Evolutionary conservation across 2,113 vertebrate species (phyloP), one percentile per base, ranked within the genome.

Genomic region (Anguilla rostrata): DNA sequence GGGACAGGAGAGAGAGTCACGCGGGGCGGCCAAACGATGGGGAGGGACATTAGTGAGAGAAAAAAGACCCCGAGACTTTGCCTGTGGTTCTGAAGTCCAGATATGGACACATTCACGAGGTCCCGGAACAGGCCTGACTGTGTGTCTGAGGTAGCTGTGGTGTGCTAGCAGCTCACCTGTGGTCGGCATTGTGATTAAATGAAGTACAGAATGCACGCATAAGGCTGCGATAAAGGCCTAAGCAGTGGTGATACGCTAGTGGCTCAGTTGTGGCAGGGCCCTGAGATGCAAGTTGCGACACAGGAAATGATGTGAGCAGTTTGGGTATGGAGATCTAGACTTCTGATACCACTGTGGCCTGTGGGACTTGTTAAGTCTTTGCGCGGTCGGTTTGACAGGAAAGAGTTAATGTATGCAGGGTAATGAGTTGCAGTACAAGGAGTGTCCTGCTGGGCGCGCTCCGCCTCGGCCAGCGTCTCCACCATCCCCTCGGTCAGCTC

Each of bases 401-500:
- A 46, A 6, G 5, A 2, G 53, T 1, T 8, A 81, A 26, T 22
- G 11, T 56, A 78, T 43, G 5, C 43, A 8, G 43, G 4, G 43
- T 46, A 46, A 46, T 11, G 1, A 1, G 56, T 5, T 86, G 85
- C 6, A 66, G 81, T 95, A 96, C 96, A 93, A 5, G 92, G 90
- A 85, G 92, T 40, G 6, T 93, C 94, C 90, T 91, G 91, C 78
- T 96, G 94, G 81, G 85, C 29, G 89, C 90, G 92, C 93, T 96
- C 95, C 2, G 95, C 95, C 81, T 93, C 93, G 84, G 90, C 87
- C 79, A 97, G 85, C 2, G 94, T 95, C 90, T 94, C 91, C 93
- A 96, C 88, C 89, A 96, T 94, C 40, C 94, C 95, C 26, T 94
- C 93, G 0, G 95, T 96, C 86, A 97, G 91, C 87, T 95, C 92